phyloP scores from a whole-genome alignment of 1,140 invertebrate species.

The Cydia fagiglandana region DNA sequence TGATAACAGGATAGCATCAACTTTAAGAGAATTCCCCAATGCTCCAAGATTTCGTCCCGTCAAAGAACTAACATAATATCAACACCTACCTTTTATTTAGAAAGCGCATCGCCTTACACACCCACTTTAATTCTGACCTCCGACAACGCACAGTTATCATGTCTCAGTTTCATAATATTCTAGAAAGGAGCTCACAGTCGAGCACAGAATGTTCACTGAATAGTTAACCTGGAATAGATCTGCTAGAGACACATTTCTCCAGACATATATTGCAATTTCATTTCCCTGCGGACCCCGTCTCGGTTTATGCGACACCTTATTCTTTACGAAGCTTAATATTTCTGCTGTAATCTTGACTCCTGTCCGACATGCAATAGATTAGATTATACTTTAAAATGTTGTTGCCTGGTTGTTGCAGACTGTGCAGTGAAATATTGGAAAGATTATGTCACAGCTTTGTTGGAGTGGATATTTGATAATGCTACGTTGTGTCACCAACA shows the following conservation, averaged over 20 bases:
- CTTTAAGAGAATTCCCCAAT: neutral
- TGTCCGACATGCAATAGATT: slow-evolving; percentile 40
- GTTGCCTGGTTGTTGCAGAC: slow-evolving; percentile 4
- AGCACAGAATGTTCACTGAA: neutral
- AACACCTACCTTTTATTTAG: neutral
- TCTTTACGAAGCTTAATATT: slow-evolving; percentile 60
- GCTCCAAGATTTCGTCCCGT: slow-evolving; percentile 2
- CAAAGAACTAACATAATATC: slow-evolving; percentile 3
- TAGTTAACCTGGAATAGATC: slow-evolving; percentile 17
- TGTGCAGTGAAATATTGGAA: slow-evolving; percentile 38
- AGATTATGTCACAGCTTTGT: slow-evolving; percentile 47
- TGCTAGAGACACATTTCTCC: slow-evolving; percentile 43
- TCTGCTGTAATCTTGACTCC: slow-evolving; percentile 50
- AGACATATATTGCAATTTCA: slow-evolving; percentile 66
- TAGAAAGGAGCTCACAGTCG: neutral
- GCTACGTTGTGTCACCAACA: neutral
- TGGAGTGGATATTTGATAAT: slow-evolving; percentile 10
- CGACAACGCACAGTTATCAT: neutral
- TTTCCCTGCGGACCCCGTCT: slow-evolving; percentile 53
- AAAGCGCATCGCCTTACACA: neutral
- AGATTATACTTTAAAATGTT: slow-evolving; percentile 36
- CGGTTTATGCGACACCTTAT: slow-evolving; percentile 56
- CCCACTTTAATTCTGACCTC: neutral
- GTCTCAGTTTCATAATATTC: neutral
- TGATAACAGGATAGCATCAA: neutral